These are phyloP conservation scores for Zapus hudsonius DNA, from an alignment of 2,113 vertebrate genomes.

Conservation along the genomic window DNA sequence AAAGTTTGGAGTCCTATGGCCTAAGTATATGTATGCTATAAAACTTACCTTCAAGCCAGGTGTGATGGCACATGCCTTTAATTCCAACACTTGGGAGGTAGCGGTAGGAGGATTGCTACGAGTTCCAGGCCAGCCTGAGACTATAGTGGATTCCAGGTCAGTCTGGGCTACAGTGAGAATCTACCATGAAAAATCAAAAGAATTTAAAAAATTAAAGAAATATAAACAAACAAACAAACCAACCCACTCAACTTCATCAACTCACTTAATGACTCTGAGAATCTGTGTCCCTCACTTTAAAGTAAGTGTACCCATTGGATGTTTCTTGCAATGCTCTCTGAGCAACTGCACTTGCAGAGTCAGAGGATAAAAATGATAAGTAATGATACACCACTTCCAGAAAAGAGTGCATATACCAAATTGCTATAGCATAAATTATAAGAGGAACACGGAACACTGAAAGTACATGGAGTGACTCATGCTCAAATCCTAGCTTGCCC, in stretches of 20 bases:
- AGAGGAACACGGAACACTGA: background rate
- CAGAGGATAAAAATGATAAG: constrained; percentile 41
- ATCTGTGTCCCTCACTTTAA: background rate
- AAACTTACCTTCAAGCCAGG: no score
- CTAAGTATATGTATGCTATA: background rate
- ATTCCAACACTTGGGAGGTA: no score
- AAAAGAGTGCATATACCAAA: background rate
- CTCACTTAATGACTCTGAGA: background rate
- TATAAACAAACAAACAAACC: no score
- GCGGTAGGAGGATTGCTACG: no score
- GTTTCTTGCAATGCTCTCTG: background rate
- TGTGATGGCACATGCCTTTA: no score
- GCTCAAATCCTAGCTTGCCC: background rate
- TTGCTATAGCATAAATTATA: constrained; percentile 12
- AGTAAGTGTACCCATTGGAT: background rate
- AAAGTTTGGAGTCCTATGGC: background rate
- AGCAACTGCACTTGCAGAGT: background rate
- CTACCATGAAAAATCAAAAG: no score
- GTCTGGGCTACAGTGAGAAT: no score
- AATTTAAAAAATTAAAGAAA: no score
- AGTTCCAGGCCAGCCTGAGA: no score
- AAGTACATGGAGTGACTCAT: background rate
- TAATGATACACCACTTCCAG: constrained; percentile 43
- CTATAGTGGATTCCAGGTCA: no score
- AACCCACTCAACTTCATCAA: background rate